These are phyloP conservation scores for Leucoraja ocellata DNA, from an alignment of 2,797 vertebrate genomes.

Conservation along the genomic window DNA sequence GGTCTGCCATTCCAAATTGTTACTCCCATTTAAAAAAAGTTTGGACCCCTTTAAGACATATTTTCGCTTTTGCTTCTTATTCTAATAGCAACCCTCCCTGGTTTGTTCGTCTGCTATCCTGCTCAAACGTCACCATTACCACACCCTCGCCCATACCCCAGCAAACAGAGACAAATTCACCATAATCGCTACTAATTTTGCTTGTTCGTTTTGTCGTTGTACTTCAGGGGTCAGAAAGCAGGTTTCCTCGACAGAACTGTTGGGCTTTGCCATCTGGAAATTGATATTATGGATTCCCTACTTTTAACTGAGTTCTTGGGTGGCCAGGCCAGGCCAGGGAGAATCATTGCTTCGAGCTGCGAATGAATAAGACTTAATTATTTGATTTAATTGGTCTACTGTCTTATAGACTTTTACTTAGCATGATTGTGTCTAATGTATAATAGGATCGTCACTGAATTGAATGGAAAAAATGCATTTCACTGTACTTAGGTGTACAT, in stretches of 20 bases:
- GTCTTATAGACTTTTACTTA: too few relatives aligned
- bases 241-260: neutral
- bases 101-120: too few relatives aligned
- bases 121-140: too few relatives aligned
- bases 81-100: neutral
- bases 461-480: too few relatives aligned
- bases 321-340: neutral
- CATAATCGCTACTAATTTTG: slow-evolving; percentile 32
- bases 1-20: slow-evolving; percentile 39
- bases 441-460: too few relatives aligned
- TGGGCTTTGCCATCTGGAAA: slow-evolving; percentile 39
- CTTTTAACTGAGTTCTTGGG: slow-evolving; percentile 16
- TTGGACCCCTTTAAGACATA: neutral
- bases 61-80: neutral
- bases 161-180: too few relatives aligned
- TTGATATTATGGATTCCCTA: slow-evolving; percentile 25
- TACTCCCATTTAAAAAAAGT: neutral
- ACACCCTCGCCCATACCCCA: too few relatives aligned
- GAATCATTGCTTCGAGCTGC: slow-evolving; percentile 40
- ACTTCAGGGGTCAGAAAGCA: neutral
- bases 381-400: neutral
- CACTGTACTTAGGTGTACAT: too few relatives aligned
- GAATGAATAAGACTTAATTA: slow-evolving; percentile 42
- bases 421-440: too few relatives aligned
- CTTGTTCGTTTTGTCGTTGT: slow-evolving; percentile 35